phyloP scores from a whole-genome alignment of 2,113 vertebrate genomes.

The Grus americana region DNA sequence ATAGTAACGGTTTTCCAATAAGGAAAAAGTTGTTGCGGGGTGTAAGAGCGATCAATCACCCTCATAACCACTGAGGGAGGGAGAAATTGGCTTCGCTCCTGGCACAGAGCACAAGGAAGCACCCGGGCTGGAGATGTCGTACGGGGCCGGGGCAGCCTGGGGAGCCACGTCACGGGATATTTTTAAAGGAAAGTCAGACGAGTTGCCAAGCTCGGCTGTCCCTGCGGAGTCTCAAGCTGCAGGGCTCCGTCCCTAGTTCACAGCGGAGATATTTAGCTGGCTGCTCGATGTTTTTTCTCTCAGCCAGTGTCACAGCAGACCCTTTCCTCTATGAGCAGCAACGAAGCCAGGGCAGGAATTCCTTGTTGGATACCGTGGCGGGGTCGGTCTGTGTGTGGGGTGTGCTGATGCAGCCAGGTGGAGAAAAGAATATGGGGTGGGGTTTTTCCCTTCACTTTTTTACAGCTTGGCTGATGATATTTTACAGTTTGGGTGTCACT shows the following conservation, averaged over 20 bases:
- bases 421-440: background rate
- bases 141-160: rapidly evolving
- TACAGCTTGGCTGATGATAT: background rate
- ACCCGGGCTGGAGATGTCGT: background rate
- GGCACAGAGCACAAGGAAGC: background rate
- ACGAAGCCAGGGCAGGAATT: rapidly evolving
- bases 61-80: rapidly evolving
- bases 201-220: background rate
- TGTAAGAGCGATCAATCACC: rapidly evolving
- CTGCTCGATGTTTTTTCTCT: background rate
- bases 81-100: rapidly evolving
- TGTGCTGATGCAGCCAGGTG: background rate
- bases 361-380: background rate
- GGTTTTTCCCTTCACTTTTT: background rate
- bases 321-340: background rate
- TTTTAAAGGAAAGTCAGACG: background rate
- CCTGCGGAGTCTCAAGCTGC: rapidly evolving
- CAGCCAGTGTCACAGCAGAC: background rate
- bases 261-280: background rate
- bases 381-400: background rate
- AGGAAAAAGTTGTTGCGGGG: background rate
- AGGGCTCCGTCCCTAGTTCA: background rate
- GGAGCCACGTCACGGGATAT: rapidly evolving
- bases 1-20: background rate
- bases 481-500: rapidly evolving